These are phyloP conservation scores for Eretmocerus hayati DNA, from an alignment of 2,888 invertebrate genomes.

Conservation along the genomic window DNA sequence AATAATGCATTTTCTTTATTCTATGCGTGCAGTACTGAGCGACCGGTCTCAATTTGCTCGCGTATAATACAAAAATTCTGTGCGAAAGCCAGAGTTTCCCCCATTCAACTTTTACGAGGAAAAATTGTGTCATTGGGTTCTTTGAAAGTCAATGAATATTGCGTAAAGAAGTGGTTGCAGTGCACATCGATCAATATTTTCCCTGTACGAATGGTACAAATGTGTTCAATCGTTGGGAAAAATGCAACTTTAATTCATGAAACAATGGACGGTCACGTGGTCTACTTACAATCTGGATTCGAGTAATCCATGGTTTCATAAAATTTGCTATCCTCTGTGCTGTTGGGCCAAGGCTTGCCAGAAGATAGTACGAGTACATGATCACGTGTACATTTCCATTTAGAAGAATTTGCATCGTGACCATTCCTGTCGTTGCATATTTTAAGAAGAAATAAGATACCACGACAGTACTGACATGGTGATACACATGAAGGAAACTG, in stretches of 20 bases:
- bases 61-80: too few species aligned
- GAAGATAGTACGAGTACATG: slow-evolving; percentile 68
- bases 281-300: slow-evolving; percentile 59
- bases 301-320: slow-evolving; percentile 53
- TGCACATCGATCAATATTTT: too few species aligned
- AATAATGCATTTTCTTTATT: too few species aligned
- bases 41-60: too few species aligned
- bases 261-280: too few species aligned
- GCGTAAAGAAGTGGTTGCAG: too few species aligned
- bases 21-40: too few species aligned
- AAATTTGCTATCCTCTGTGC: slow-evolving; percentile 49
- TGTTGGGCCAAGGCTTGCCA: slow-evolving; percentile 52
- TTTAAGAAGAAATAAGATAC: slow-evolving; percentile 55
- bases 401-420: slow-evolving; percentile 54
- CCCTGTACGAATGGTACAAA: too few species aligned
- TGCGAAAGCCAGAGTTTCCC: too few species aligned
- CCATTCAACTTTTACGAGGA: background rate
- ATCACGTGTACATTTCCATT: slow-evolving; percentile 62
- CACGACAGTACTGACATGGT: slow-evolving; percentile 57
- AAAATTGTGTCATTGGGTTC: background rate
- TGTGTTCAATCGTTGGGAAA: too few species aligned
- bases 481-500: slow-evolving; percentile 64
- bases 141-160: too few species aligned
- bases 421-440: slow-evolving; percentile 57
- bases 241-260: too few species aligned